Conservation (phyloP, 2,113 vertebrate genomes). For the Emydura subglobosa region DNA sequence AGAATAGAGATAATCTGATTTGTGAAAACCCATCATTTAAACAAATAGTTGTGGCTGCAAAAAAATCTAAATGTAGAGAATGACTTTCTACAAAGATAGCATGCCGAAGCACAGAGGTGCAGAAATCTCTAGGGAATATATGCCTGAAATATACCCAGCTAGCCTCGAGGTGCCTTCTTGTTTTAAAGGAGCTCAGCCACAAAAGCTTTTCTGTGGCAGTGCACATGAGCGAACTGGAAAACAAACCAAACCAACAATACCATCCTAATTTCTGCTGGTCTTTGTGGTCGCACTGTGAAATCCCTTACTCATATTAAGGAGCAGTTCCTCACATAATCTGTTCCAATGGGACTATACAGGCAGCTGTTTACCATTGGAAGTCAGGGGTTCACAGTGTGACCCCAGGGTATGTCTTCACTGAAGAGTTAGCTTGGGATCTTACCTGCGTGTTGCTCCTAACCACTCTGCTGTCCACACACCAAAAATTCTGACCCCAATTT, state of each 20-base stretch:
- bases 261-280: not conserved
- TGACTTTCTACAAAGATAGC: not conserved
- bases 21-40: constrained; percentile 46
- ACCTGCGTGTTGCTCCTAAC: not conserved
- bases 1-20: constrained; percentile 67
- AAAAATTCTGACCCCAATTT: not conserved
- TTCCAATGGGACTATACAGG: not conserved
- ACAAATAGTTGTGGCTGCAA: constrained; percentile 24
- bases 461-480: not conserved
- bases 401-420: fast-evolving
- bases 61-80: not conserved
- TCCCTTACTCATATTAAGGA: not conserved
- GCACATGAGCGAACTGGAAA: not conserved
- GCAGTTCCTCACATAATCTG: fast-evolving
- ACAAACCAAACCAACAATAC: not conserved
- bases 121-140: not conserved
- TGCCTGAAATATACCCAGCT: not conserved
- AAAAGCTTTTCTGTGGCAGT: not conserved
- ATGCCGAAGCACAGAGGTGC: not conserved
- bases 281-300: not conserved
- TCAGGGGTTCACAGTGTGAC: not conserved
- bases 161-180: not conserved
- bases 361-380: not conserved
- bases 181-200: not conserved
- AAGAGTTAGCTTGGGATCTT: not conserved